Conservation (phyloP, 2,113 vertebrate genomes). For the Echinops telfairi region DNA sequence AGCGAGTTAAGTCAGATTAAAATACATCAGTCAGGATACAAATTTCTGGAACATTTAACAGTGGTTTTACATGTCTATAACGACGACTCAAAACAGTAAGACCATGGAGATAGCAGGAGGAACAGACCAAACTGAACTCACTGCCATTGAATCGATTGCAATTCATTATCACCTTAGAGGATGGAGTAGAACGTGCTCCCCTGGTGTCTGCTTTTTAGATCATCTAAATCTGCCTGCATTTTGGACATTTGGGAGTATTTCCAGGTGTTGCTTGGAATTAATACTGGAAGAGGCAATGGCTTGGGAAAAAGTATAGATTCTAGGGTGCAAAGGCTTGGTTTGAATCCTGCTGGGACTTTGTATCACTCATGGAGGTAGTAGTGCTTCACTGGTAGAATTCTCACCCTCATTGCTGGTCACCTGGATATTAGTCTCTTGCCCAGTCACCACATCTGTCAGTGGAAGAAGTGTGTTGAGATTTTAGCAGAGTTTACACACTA, state of each 20-base stretch:
- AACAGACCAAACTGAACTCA: no score
- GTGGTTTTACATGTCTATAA: no score
- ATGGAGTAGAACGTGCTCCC: no score
- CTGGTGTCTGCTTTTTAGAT: background rate
- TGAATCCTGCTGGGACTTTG: background rate
- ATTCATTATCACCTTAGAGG: no score
- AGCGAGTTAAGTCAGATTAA: background rate
- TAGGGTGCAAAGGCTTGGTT: background rate
- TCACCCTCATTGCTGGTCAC: background rate
- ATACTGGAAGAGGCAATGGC: background rate
- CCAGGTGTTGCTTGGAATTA: conserved; percentile 1
- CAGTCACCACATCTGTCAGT: background rate
- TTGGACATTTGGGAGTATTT: background rate
- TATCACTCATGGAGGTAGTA: background rate
- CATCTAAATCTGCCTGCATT: conserved; percentile 12
- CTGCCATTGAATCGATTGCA: no score
- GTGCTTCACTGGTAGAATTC: background rate
- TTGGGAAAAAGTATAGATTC: background rate
- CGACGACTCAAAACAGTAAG: no score
- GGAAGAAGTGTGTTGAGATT: background rate
- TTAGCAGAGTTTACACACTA: background rate
- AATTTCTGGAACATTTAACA: no score
- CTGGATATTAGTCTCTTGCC: background rate
- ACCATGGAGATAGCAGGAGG: no score
- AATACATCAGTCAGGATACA: no score